These are phyloP conservation scores for Hydropotes inermis DNA, from an alignment of 2,113 vertebrate species.

Conservation along the genomic window DNA sequence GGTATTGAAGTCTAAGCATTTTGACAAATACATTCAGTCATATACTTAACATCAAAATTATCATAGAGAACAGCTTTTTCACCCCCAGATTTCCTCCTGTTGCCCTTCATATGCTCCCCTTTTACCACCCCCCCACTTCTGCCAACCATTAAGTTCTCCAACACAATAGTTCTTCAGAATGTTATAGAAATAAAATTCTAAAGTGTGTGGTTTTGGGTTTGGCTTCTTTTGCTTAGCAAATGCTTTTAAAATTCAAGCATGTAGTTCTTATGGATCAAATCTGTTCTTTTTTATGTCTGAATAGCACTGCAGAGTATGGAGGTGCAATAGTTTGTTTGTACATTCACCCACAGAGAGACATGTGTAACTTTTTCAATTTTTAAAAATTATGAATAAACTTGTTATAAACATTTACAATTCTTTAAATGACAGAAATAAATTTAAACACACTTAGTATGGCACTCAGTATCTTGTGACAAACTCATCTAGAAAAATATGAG, in stretches of 20 bases:
- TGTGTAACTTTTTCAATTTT: background rate
- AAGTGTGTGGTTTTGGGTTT: background rate
- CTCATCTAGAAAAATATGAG: background rate
- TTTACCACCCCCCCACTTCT: background rate
- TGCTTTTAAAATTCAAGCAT: background rate
- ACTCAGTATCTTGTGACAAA: background rate
- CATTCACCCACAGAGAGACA: background rate
- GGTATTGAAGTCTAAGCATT: background rate
- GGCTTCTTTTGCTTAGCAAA: background rate
- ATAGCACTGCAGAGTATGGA: background rate
- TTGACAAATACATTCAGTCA: background rate
- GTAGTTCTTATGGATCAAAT: background rate
- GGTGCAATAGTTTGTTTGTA: background rate
- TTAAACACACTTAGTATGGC: background rate
- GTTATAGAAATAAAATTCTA: background rate
- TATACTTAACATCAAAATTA: background rate
- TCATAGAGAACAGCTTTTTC: background rate
- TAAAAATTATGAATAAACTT: background rate
- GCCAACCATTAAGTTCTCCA: background rate
- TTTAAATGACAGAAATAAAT: background rate
- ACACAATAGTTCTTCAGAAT: background rate
- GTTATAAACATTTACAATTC: background rate
- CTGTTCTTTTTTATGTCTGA: background rate
- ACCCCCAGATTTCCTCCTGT: background rate
- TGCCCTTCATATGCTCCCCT: background rate